These are phyloP conservation scores for Anastatus disparis DNA, from an alignment of 1,140 invertebrate genomes.

Conservation along the genomic window DNA sequence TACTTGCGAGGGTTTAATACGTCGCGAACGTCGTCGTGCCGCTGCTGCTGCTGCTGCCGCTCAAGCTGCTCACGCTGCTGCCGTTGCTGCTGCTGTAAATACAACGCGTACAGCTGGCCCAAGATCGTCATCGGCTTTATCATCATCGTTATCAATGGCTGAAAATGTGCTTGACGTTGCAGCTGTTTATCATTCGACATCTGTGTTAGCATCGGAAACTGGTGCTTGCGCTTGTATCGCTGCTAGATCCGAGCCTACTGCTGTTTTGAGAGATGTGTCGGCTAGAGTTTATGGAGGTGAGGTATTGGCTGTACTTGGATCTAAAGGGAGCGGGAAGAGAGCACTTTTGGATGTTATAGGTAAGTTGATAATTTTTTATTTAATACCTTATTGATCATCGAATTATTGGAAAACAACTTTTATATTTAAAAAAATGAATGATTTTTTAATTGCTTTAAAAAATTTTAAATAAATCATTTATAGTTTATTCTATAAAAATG, in stretches of 20 bases:
- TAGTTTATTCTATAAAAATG: no score
- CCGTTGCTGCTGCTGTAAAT: no score
- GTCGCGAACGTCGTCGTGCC: background rate
- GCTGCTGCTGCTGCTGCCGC: background rate
- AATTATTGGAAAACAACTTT: no score
- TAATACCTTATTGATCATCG: no score
- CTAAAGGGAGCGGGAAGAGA: constrained; percentile 93
- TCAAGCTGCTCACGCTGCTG: background rate
- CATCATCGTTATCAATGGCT: no score
- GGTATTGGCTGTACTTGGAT: constrained; percentile 90
- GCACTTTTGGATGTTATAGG: constrained; percentile 89
- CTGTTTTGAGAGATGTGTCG: constrained; percentile 89
- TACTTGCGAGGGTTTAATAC: constrained; percentile 24
- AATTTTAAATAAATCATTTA: no score
- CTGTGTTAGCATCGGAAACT: constrained; percentile 53
- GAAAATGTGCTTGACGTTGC: constrained; percentile 79
- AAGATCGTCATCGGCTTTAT: no score
- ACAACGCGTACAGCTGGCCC: no score
- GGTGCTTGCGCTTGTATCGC: constrained; percentile 48
- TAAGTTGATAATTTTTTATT: no score
- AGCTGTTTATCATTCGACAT: constrained; percentile 85
- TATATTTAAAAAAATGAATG: no score
- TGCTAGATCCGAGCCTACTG: constrained; percentile 58
- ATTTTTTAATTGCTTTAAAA: no score
- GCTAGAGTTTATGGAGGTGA: constrained; percentile 90